phyloP scores from a whole-genome alignment of 2,113 vertebrate species.

The Lampris incognitus region DNA sequence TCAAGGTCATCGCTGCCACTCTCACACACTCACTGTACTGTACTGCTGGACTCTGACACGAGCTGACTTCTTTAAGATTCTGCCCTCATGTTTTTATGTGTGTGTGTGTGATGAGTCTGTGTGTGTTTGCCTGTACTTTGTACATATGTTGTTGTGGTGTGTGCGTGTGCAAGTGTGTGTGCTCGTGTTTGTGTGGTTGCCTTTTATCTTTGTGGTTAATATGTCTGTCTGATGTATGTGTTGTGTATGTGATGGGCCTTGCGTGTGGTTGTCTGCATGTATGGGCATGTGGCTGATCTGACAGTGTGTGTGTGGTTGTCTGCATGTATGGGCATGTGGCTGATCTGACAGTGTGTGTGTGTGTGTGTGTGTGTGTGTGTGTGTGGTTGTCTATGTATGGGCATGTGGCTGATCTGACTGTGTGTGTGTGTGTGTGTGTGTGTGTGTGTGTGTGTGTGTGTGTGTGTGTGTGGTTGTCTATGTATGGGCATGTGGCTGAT shows the following conservation, averaged over 20 bases:
- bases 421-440: neutral
- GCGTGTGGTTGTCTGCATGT: too few species aligned
- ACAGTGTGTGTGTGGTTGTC: neutral
- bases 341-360: neutral
- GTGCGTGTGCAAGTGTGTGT: neutral
- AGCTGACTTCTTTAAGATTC: slow-evolving; percentile 15
- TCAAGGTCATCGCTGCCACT: slow-evolving; percentile 67
- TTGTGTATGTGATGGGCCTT: neutral
- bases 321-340: neutral
- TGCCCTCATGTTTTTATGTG: neutral
- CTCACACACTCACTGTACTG: slow-evolving; percentile 28
- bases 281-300: neutral
- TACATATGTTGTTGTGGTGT: neutral
- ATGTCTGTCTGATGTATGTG: neutral
- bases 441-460: too few species aligned
- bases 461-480: too few species aligned
- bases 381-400: neutral
- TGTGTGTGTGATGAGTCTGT: neutral
- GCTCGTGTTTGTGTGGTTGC: neutral
- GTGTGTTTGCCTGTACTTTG: neutral
- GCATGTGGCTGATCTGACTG: neutral
- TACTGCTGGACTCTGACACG: slow-evolving; percentile 19
- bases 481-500: too few species aligned
- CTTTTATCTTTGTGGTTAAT: neutral
- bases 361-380: too few species aligned